phyloP scores from a whole-genome alignment of 2,113 vertebrate species.

The Phrynosoma blainvillii region DNA sequence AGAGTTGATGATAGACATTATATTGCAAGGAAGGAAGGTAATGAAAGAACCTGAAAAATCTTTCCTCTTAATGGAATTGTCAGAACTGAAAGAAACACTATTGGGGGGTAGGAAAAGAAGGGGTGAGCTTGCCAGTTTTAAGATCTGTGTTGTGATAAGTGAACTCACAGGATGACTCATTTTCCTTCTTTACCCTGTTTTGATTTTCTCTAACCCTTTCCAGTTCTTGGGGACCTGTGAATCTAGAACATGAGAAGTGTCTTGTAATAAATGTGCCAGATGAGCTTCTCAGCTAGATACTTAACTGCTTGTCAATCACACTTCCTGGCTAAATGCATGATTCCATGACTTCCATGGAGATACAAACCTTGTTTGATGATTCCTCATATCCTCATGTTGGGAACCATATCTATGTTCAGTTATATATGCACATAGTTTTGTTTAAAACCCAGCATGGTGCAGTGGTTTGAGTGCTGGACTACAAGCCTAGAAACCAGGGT shows the following conservation, averaged over 20 bases:
- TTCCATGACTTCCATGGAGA: too few relatives aligned
- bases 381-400: too few relatives aligned
- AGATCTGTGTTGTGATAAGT: background rate
- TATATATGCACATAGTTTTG: too few relatives aligned
- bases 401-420: too few relatives aligned
- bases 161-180: background rate
- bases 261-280: too few relatives aligned
- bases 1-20: conserved; percentile 56
- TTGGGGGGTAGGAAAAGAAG: background rate
- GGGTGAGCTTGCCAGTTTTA: conserved; percentile 28
- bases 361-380: too few relatives aligned
- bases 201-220: background rate
- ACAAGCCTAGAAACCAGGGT: too few relatives aligned
- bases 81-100: conserved; percentile 16
- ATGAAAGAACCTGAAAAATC: conserved; percentile 45
- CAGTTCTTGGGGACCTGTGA: background rate
- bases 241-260: background rate
- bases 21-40: conserved; percentile 48
- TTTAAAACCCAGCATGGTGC: too few relatives aligned
- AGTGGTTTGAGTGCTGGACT: too few relatives aligned
- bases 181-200: background rate
- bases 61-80: conserved; percentile 48
- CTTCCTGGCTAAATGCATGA: too few relatives aligned
- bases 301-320: too few relatives aligned
- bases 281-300: too few relatives aligned